Conservation (phyloP, 2,113 vertebrate genomes). For the Sphyrna mokarran region DNA sequence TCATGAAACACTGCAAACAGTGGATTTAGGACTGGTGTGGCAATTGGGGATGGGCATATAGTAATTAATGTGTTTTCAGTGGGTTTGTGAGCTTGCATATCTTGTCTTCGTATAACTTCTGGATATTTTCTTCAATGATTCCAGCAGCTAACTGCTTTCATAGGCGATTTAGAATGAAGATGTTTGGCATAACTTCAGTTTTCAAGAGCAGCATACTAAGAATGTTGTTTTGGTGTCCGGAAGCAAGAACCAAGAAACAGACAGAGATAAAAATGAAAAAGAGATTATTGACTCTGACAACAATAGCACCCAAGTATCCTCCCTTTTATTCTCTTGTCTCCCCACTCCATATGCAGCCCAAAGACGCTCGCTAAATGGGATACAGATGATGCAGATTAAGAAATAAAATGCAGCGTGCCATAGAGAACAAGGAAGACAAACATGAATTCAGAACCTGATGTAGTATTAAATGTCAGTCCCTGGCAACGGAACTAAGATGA, state of each 20-base stretch:
- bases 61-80: not conserved
- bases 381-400: not conserved
- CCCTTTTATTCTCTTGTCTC: not conserved
- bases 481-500: not conserved
- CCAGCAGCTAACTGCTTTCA: not conserved
- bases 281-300: not conserved
- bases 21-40: not conserved
- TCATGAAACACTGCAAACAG: not conserved
- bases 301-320: not conserved
- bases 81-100: not conserved
- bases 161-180: not conserved
- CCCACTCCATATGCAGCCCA: not conserved
- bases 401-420: not conserved
- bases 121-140: not conserved
- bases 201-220: not conserved
- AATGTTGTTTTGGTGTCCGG: not conserved
- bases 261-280: not conserved
- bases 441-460: not conserved
- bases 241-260: not conserved
- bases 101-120: not conserved
- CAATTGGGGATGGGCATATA: not conserved
- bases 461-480: not conserved
- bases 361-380: not conserved
- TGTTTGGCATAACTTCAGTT: not conserved
- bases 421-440: not conserved